These are phyloP conservation scores for Adrianichthys oophorus DNA, from an alignment of 2,797 vertebrate genomes.

Conservation along the genomic window DNA sequence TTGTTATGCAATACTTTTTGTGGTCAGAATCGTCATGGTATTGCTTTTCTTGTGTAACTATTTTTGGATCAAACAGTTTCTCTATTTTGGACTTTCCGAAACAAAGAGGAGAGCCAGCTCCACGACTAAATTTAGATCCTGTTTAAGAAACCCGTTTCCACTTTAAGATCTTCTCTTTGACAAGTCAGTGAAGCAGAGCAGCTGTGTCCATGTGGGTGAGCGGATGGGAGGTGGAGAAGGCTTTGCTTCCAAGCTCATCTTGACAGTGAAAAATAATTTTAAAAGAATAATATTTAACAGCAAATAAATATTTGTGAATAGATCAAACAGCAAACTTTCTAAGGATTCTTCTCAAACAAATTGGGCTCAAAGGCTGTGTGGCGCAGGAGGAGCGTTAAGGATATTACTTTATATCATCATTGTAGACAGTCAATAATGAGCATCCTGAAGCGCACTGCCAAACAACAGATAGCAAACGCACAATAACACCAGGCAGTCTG, in stretches of 20 bases:
- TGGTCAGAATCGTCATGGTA: neutral
- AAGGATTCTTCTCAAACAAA: neutral
- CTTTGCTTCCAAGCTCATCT: conserved; percentile 2
- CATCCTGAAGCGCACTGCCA: conserved; percentile 56
- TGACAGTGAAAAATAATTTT: conserved; percentile 1
- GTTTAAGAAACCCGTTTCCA: conserved; percentile 34
- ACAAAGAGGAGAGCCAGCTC: conserved; percentile 46
- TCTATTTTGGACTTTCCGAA: conserved; percentile 45
- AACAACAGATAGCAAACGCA: conserved; percentile 66
- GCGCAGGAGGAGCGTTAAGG: conserved; percentile 21
- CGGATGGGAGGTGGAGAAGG: neutral
- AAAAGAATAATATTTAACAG: neutral
- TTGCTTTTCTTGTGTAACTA: conserved; percentile 36
- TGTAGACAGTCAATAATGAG: conserved; percentile 61
- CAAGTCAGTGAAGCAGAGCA: conserved; percentile 22
- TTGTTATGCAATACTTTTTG: conserved; percentile 15
- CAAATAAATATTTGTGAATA: no score
- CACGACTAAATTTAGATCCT: conserved; percentile 65
- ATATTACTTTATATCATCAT: conserved; percentile 63
- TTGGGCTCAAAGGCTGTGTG: conserved; percentile 14
- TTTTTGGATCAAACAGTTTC: conserved; percentile 54
- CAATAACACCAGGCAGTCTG: conserved; percentile 65
- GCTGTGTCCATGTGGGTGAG: conserved; percentile 7
- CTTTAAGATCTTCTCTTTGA: conserved; percentile 31
- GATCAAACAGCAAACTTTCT: no score